phyloP scores from a whole-genome alignment of 2,797 vertebrate species.

The Helarctos malayanus region DNA sequence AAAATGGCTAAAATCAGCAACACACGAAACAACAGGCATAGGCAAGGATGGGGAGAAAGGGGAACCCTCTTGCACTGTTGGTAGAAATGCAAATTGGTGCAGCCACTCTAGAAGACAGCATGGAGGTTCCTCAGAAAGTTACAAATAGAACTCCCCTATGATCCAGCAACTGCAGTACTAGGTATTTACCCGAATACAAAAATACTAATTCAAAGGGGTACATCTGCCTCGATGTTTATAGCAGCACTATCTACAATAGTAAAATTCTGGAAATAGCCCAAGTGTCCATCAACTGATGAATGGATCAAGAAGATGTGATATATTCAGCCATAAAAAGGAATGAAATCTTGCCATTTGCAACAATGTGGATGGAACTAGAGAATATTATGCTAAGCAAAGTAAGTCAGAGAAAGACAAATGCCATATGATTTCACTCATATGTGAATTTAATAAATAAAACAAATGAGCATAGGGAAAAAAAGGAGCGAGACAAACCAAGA shows the following conservation, averaged over 20 bases:
- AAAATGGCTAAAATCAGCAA: neutral
- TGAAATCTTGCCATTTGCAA: neutral
- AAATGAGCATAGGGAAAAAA: neutral
- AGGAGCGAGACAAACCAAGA: neutral
- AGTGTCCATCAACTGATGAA: neutral
- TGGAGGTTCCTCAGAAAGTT: neutral
- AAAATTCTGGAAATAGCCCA: neutral
- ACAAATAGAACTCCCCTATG: neutral
- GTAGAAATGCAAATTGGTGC: neutral
- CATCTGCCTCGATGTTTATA: neutral
- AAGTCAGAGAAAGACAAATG: neutral
- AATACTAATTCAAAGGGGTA: neutral
- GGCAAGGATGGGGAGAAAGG: neutral
- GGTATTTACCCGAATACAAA: neutral
- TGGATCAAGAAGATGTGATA: neutral
- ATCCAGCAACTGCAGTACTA: neutral
- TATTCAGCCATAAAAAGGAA: neutral
- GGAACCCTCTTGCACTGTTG: neutral
- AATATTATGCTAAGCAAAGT: neutral
- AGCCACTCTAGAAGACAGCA: neutral
- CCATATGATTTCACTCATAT: neutral
- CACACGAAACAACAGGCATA: neutral
- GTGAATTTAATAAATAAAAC: neutral
- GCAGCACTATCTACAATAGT: neutral
- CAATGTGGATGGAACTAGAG: neutral